These are phyloP conservation scores for Burhinus oedicnemus DNA, from an alignment of 2,113 vertebrate genomes.

Conservation along the genomic window DNA sequence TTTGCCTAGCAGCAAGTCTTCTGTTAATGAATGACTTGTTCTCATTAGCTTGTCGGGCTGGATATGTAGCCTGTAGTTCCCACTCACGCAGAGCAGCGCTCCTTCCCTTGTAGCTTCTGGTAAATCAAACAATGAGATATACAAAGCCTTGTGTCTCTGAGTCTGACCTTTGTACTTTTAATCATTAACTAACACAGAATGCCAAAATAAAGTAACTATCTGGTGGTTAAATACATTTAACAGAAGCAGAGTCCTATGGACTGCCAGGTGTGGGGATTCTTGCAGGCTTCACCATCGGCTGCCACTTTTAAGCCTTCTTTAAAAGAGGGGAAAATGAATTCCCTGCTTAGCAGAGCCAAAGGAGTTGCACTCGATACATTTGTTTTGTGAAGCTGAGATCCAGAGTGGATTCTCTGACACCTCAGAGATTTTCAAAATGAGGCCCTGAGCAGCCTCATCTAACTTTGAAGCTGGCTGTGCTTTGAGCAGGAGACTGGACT, in stretches of 20 bases:
- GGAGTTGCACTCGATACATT: background rate
- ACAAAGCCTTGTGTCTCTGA: conserved; percentile 26
- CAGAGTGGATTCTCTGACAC: background rate
- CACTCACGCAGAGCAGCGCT: background rate
- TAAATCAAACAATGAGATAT: conserved; percentile 39
- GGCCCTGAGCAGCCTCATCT: background rate
- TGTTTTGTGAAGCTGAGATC: background rate
- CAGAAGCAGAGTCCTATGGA: background rate
- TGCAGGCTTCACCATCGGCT: background rate
- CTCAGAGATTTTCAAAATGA: background rate
- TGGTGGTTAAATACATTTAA: conserved; percentile 2
- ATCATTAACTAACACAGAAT: conserved; percentile 34
- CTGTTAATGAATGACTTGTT: conserved; percentile 67
- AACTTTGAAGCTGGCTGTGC: background rate
- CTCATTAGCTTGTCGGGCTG: conserved; percentile 50
- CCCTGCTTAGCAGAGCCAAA: background rate
- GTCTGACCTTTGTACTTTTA: conserved; percentile 43
- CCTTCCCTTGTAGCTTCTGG: conserved; percentile 37
- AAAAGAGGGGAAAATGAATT: background rate
- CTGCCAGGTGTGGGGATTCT: background rate
- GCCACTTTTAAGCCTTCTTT: background rate
- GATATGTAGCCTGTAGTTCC: conserved; percentile 5
- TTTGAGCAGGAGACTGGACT: background rate
- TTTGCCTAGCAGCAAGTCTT: conserved; percentile 65
- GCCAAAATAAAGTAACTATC: background rate